Evolutionary conservation across 2,113 vertebrate species (phyloP).

Genomic region (Girardinichthys multiradiatus): DNA sequence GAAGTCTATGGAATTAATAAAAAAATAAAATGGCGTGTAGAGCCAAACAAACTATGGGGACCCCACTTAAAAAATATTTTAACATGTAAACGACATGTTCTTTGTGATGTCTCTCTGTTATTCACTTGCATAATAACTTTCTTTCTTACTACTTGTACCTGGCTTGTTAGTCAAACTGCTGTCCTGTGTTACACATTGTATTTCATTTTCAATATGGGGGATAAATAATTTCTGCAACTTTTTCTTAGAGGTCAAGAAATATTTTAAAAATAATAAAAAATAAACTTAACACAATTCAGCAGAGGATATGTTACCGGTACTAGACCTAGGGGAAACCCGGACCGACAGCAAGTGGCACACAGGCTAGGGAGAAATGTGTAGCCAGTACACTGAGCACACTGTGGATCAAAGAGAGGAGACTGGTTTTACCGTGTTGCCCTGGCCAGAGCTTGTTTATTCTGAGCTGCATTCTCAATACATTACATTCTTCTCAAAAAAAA

Average conservation of each 20-base stretch:
- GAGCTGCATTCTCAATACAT: too few relatives aligned
- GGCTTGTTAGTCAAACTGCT: slow-evolving; percentile 21
- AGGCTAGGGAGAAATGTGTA: too few relatives aligned
- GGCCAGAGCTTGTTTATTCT: too few relatives aligned
- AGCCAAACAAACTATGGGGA: neutral
- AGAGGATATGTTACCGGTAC: neutral
- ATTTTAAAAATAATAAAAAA: neutral
- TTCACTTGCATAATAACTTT: slow-evolving; percentile 14
- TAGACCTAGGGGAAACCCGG: too few relatives aligned
- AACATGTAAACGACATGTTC: neutral
- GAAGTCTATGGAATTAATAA: neutral
- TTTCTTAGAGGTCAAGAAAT: slow-evolving; percentile 23
- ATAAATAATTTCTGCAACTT: slow-evolving; percentile 16
- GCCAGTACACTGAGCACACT: too few relatives aligned
- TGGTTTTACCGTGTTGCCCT: too few relatives aligned
- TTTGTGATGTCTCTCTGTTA: slow-evolving; percentile 4
- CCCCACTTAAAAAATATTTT: neutral
- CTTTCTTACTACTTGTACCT: neutral
- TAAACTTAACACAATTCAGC: neutral
- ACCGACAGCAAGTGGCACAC: too few relatives aligned
- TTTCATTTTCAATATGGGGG: slow-evolving; percentile 14
- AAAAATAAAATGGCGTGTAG: neutral
- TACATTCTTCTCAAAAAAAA: too few relatives aligned
- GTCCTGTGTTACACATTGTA: slow-evolving; percentile 12
- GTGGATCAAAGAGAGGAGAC: too few relatives aligned